Evolutionary conservation across 2,113 vertebrate genomes (phyloP).

Genomic region (Tragulus kanchil): DNA sequence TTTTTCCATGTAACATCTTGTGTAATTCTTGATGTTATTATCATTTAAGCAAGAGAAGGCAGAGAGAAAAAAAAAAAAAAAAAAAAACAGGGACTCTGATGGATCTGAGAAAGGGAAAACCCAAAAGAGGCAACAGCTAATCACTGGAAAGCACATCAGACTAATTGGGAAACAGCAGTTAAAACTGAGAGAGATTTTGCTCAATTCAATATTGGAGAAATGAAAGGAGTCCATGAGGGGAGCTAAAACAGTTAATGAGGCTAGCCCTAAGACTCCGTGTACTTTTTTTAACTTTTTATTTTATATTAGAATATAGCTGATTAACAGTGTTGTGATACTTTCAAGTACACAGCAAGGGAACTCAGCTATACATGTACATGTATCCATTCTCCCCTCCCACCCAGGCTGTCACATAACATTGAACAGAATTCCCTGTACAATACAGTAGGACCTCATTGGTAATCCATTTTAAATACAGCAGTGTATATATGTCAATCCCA

Average conservation of each 20-base stretch:
- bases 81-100: not conserved
- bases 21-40: not conserved
- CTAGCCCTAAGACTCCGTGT: not conserved
- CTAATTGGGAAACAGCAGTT: not conserved
- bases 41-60: not conserved
- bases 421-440: not conserved
- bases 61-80: not conserved
- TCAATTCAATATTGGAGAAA: not conserved
- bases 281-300: not conserved
- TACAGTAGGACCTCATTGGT: not conserved
- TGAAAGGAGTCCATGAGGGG: not conserved
- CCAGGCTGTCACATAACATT: not conserved
- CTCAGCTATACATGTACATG: not conserved
- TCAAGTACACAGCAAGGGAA: not conserved
- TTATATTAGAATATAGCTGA: not conserved
- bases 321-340: not conserved
- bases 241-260: not conserved
- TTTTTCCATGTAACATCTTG: not conserved
- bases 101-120: not conserved
- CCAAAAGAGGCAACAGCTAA: not conserved
- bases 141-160: not conserved
- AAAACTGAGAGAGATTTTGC: not conserved
- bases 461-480: not conserved
- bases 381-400: not conserved
- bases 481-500: not conserved